Base-by-base conservation (phyloP, 2,797 vertebrate species). In the Discoglossus pictus region DNA sequence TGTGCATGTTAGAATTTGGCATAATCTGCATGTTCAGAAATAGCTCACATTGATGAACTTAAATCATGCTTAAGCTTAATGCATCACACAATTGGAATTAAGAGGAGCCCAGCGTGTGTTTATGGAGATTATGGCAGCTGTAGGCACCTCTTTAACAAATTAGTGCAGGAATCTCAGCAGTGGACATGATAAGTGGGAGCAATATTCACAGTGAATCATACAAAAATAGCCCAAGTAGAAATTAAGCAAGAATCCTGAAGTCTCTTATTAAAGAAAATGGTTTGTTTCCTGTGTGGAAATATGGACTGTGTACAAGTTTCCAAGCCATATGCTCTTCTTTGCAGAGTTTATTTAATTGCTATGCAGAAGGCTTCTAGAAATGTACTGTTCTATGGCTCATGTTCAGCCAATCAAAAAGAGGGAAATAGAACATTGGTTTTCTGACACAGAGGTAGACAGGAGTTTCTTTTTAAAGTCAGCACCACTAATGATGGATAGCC, bases 21-120 rank as follows among this genome's bases (percentile, higher is more conserved):
- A 70, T 63, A 55, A 64, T 70, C 51, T 43, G 35, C 68, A 58
- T 17, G 12, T 42, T 58, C 52, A 43, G 18, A 70, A 64, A 63
- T 70, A 63, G 68, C 52, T 70, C 67, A 70, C 68, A 51, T 43
- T 63, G 68, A 63, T 70, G 43, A 70, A 58, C 68, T 36, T 63
- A 70, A 70, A 70, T 50, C 68, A 63, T 70, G 68, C 60, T 70
- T 70, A 70, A 70, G 68, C 52, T 27, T 70, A 70, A 70, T 70
- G 68, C 68, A 70, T 70, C 68, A 70, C 60, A 55, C 68, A 70
- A 63, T 70, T 70, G 67, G 67, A 70, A 70, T 64, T 70, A 56
- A 70, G 68, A 63, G 60, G 64, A 42, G 16, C 60, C 52, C 68
- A 70, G 68, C 68, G 58, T 70, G 68, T 64, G 68, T 64, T 70